Percentiles rank a stretch among this genome's conserved stretches.
phyloP scores from a whole-genome alignment of 2,888 invertebrate genomes.

The Drosophila hamatofila region DNA sequence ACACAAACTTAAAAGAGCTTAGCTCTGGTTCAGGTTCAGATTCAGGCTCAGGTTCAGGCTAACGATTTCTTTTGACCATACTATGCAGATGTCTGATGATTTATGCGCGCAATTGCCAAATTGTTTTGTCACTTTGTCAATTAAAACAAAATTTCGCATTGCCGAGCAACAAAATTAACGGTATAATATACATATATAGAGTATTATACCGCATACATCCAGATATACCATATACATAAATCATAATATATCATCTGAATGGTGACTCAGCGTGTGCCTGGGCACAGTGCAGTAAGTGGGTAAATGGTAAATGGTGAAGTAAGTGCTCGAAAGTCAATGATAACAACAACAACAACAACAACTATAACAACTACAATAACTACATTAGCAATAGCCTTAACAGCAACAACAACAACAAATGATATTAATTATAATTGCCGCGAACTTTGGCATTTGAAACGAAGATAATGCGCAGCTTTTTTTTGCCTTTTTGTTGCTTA shows the following conservation, averaged over 20 bases:
- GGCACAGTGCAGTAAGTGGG: slow-evolving; percentile 3
- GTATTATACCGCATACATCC: slow-evolving; percentile 4
- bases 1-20: not conserved
- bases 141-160: slow-evolving; percentile 8
- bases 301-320: slow-evolving; percentile 8
- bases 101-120: slow-evolving; percentile 70
- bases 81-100: slow-evolving; percentile 85
- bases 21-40: not conserved
- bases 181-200: slow-evolving; percentile 12
- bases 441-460: slow-evolving; percentile 39
- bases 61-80: slow-evolving; percentile 84
- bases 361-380: slow-evolving; percentile 6
- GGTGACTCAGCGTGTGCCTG: slow-evolving; percentile 6
- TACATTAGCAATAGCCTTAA: slow-evolving; percentile 6
- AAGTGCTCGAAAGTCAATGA: slow-evolving; percentile 9
- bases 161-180: slow-evolving; percentile 9
- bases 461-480: slow-evolving; percentile 52
- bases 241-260: slow-evolving; percentile 12
- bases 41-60: slow-evolving; percentile 23
- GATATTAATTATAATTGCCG: slow-evolving; percentile 18
- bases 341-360: slow-evolving; percentile 17
- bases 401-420: slow-evolving; percentile 11
- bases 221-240: slow-evolving; percentile 1
- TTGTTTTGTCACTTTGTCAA: slow-evolving; percentile 64
- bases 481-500: not conserved